Conservation (phyloP, 2,888 invertebrate species). For the Cacoxenus indagator region DNA sequence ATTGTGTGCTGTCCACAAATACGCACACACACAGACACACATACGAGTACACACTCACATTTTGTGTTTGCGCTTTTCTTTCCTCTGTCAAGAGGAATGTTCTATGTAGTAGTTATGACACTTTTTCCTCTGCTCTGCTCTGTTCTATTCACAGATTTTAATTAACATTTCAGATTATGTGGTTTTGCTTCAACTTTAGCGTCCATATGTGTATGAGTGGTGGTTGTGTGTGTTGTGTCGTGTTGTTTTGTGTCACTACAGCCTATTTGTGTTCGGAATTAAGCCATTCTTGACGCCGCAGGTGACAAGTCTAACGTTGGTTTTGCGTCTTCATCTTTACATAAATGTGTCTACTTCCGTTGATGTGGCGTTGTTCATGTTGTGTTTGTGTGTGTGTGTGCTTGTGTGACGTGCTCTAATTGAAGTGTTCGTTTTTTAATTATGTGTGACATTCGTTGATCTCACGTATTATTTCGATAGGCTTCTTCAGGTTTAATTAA, state of each 20-base stretch:
- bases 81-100: neutral
- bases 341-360: no score
- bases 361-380: no score
- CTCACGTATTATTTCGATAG: neutral
- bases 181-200: slow-evolving; percentile 30
- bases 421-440: slow-evolving; percentile 58
- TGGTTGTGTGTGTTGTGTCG: slow-evolving; percentile 11
- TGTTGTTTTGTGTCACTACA: neutral
- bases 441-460: slow-evolving; percentile 39
- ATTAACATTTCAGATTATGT: slow-evolving; percentile 62
- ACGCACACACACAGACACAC: neutral
- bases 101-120: neutral
- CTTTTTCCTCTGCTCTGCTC: neutral
- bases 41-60: neutral
- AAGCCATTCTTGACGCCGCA: neutral
- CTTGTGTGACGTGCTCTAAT: slow-evolving; percentile 42
- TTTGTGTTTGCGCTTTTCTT: neutral
- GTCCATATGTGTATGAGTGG: neutral
- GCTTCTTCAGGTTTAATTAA: neutral
- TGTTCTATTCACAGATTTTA: slow-evolving; percentile 51
- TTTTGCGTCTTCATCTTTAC: neutral
- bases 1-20: neutral
- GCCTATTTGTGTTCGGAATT: neutral
- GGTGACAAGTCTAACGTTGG: slow-evolving; percentile 1
- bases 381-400: slow-evolving; percentile 28